phyloP scores from a whole-genome alignment of 1,140 invertebrate species.

The Augochlora pura region DNA sequence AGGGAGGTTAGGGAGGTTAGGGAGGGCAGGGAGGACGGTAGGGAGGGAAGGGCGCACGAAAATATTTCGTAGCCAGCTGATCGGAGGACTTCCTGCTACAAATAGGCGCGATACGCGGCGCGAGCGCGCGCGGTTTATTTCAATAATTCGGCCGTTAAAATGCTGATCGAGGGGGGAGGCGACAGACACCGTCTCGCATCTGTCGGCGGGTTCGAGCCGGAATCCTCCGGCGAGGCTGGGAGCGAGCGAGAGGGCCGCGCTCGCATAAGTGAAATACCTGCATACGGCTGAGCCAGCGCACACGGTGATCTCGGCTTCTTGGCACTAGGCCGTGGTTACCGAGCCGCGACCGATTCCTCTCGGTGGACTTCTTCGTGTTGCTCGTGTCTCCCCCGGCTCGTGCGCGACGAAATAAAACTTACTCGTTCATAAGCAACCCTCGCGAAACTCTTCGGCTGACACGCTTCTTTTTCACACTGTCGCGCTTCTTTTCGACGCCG shows the following conservation, averaged over 20 bases:
- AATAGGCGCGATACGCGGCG: conserved; percentile 50
- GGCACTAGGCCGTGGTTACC: conserved; percentile 55
- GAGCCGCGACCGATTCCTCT: no score
- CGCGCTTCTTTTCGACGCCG: not conserved
- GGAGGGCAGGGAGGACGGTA: conserved; percentile 37
- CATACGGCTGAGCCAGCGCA: conserved; percentile 23
- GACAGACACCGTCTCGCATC: conserved; percentile 52
- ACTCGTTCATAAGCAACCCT: conserved; percentile 28
- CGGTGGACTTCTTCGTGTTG: no score
- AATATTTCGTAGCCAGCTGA: conserved; percentile 18
- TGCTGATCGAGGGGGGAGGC: conserved; percentile 63
- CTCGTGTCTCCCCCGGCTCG: not conserved
- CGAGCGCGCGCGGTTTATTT: conserved; percentile 64
- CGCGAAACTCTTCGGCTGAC: conserved; percentile 54
- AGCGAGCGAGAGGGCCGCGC: conserved; percentile 43
- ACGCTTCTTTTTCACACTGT: no score
- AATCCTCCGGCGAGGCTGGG: conserved; percentile 37
- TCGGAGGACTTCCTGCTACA: conserved; percentile 50
- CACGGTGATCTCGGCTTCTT: conserved; percentile 59
- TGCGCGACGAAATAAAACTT: conserved; percentile 51
- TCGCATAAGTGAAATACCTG: conserved; percentile 73
- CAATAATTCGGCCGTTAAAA: conserved; percentile 74
- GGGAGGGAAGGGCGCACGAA: conserved; percentile 34
- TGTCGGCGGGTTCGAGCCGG: conserved; percentile 62
- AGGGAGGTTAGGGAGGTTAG: conserved; percentile 20